Percentiles rank a stretch among this genome's conserved stretches.
phyloP scores from a whole-genome alignment of 2,113 vertebrate species.

The Ardeotis arabs region DNA sequence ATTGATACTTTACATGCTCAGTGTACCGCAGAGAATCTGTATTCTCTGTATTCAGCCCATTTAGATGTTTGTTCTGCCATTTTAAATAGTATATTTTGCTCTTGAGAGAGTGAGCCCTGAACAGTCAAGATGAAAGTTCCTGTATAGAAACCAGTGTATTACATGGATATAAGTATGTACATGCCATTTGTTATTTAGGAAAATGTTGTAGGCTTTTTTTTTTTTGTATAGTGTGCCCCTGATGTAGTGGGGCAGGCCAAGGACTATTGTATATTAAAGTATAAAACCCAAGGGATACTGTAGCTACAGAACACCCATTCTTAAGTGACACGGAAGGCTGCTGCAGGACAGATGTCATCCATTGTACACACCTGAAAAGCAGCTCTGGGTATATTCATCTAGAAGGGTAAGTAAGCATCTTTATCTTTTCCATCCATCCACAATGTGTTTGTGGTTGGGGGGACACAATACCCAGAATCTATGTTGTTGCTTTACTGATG shows the following conservation, averaged over 20 bases:
- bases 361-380: background rate
- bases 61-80: background rate
- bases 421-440: background rate
- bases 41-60: too few species aligned
- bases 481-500: background rate
- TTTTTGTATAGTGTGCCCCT: background rate
- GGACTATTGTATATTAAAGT: background rate
- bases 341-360: background rate
- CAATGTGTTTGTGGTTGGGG: too few species aligned
- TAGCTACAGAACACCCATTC: background rate
- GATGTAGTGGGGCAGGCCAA: background rate
- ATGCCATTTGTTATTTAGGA: background rate
- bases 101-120: background rate
- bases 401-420: background rate
- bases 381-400: background rate
- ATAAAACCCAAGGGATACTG: background rate
- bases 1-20: fast-evolving
- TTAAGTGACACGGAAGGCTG: background rate
- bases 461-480: background rate
- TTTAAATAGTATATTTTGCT: background rate
- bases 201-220: background rate
- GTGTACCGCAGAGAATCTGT: background rate
- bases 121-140: background rate
- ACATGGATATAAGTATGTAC: fast-evolving
- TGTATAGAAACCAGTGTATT: background rate